Evolutionary conservation across 2,797 vertebrate genomes (phyloP), one percentile per base, ranked within the genome.

Genomic region (Hoplostethus atlanticus): DNA sequence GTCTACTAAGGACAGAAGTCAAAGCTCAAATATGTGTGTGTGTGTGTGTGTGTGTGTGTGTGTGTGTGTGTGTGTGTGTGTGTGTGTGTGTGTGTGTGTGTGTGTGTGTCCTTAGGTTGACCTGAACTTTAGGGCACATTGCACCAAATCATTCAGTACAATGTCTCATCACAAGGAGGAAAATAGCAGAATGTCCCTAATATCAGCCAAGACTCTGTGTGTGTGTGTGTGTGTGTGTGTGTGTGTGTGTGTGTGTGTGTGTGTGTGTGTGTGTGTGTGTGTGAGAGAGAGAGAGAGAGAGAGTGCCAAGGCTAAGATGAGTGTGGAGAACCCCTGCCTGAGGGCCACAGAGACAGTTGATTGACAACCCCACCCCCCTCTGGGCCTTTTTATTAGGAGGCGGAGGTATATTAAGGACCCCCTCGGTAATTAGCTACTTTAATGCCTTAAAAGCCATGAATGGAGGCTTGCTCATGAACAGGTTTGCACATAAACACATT

Each of bases 401-500:
- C 21, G 21, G 63, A 64, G 12, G 5, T 65, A 52, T 77, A 71
- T 89, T 86, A 89, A 85, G 88, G 68, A 88, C 72, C 73, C 81
- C 75, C 74, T 59, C 12, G 65, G 63, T 83, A 85, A 87, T 88
- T 86, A 85, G 79, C 84, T 76, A 80, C 82, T 88, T 80, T 65
- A 80, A 85, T 52, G 80, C 63, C 70, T 21, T 77, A 47, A 77
- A 81, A 86, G 69, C 68, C 76, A 80, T 86, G 80, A 89, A 87
- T 87, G 85, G 78, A 89, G 72, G 56, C 57, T 65, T 83, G 84
- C 78, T 77, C 84, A 86, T 73, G 79, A 91, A 90, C 89, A 89
- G 84, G 89, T 92, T 93, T 92, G 90, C 91, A 91, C 86, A 93
- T 90, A 92, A 94, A 93, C 89, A 89, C 89, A 87, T 89, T 73